These are phyloP conservation scores for Mactra quadrangularis DNA, from an alignment of 1,140 invertebrate species.

Conservation along the genomic window DNA sequence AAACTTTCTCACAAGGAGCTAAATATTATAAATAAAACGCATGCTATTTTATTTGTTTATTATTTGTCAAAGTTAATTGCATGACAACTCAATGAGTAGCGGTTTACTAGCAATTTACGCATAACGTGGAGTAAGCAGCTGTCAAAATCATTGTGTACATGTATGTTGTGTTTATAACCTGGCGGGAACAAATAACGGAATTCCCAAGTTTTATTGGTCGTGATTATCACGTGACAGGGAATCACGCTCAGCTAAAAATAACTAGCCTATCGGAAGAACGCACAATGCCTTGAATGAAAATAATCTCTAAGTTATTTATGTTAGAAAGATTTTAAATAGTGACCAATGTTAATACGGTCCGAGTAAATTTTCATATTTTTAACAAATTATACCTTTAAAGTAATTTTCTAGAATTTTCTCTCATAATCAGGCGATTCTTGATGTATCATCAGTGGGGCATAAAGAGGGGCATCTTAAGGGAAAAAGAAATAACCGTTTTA, in stretches of 20 bases:
- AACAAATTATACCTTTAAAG: not conserved
- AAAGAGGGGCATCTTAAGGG: not conserved
- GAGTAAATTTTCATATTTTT: too few species aligned
- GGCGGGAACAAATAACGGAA: conserved; percentile 74
- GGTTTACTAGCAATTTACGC: too few species aligned
- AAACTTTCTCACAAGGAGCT: too few species aligned
- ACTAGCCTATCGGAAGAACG: not conserved
- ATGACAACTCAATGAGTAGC: too few species aligned
- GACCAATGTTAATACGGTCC: too few species aligned
- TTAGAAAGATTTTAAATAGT: too few species aligned
- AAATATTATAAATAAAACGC: too few species aligned
- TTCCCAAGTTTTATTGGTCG: conserved; percentile 69
- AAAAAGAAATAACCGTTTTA: too few species aligned
- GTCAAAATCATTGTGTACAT: conserved; percentile 57
- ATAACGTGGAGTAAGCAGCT: not conserved
- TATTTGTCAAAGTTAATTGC: too few species aligned
- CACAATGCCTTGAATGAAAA: conserved; percentile 14
- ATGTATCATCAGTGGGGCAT: not conserved
- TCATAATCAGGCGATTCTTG: not conserved
- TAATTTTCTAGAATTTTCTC: not conserved
- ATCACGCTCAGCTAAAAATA: conserved; percentile 42
- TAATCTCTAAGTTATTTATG: not conserved
- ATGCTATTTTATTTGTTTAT: too few species aligned
- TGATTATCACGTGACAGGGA: conserved; percentile 60
- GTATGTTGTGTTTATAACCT: conserved; percentile 64